phyloP scores from a whole-genome alignment of 2,113 vertebrate genomes.

The Gallinago paraguaiae region DNA sequence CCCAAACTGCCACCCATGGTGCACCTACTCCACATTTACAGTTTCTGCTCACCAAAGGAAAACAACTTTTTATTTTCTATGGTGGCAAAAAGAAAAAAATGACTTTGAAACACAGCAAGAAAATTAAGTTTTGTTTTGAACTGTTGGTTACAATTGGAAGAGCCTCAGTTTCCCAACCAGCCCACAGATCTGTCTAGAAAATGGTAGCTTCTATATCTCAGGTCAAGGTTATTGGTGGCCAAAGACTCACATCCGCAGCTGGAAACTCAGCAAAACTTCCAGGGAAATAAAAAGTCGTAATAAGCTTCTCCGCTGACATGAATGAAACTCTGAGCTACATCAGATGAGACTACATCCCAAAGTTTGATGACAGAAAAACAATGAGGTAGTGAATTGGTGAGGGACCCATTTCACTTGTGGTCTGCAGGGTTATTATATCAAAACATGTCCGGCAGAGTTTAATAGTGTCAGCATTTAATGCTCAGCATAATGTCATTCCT shows the following conservation, averaged over 20 bases:
- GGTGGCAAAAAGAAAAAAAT: neutral
- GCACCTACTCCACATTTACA: neutral
- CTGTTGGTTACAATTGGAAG: neutral
- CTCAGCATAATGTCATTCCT: conserved; percentile 41
- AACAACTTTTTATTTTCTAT: neutral
- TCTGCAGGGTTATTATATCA: conserved; percentile 41
- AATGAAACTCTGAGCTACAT: neutral
- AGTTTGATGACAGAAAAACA: conserved; percentile 62
- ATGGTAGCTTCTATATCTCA: neutral
- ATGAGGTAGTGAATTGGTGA: conserved; percentile 54
- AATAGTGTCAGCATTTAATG: conserved; percentile 51
- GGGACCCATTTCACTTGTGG: conserved; percentile 45
- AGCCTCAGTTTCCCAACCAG: neutral
- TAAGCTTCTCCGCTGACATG: neutral
- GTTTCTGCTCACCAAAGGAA: neutral
- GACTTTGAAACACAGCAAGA: neutral
- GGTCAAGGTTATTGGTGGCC: neutral
- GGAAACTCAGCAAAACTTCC: conserved; percentile 24
- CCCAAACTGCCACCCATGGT: neutral
- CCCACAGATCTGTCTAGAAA: neutral
- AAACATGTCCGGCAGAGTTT: conserved; percentile 38
- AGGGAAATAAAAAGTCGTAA: conserved; percentile 17
- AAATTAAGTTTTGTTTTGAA: neutral
- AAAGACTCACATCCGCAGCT: neutral
- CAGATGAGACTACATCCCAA: neutral